Evolutionary conservation across 1,140 invertebrate species (phyloP).

Genomic region (Drosophila malerkotliana): DNA sequence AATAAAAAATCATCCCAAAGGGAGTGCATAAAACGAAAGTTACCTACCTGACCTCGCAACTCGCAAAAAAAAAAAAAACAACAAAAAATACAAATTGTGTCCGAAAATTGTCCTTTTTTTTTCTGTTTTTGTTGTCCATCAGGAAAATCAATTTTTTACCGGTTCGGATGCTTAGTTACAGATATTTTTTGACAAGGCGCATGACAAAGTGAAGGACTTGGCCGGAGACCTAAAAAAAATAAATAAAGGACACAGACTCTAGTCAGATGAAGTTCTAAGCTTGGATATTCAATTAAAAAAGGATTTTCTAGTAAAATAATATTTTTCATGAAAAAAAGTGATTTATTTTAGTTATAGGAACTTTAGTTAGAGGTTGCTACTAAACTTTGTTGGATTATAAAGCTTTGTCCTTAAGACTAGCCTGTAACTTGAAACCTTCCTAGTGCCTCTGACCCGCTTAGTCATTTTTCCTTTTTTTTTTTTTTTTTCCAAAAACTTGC

Average conservation of each 20-base stretch:
- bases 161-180: slow-evolving; percentile 31
- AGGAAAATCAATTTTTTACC: slow-evolving; percentile 37
- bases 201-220: slow-evolving; percentile 53
- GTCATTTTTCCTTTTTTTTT: not conserved
- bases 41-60: slow-evolving; percentile 28
- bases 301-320: too few relatives aligned
- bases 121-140: not conserved
- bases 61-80: not conserved
- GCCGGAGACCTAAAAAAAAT: slow-evolving; percentile 27
- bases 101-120: slow-evolving; percentile 13
- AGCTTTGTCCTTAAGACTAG: not conserved
- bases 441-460: too few relatives aligned
- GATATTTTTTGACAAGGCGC: slow-evolving; percentile 63
- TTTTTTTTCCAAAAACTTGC: slow-evolving; percentile 20
- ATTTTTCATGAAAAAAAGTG: too few relatives aligned
- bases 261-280: too few relatives aligned
- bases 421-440: too few relatives aligned
- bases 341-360: too few relatives aligned
- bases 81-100: not conserved
- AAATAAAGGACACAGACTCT: not conserved
- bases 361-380: too few relatives aligned
- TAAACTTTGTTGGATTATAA: slow-evolving; percentile 41
- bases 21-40: slow-evolving; percentile 18
- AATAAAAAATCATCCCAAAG: not conserved
- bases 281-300: too few relatives aligned